Base-by-base conservation (phyloP, 2,888 invertebrate species). In the Macaria liturata region DNA sequence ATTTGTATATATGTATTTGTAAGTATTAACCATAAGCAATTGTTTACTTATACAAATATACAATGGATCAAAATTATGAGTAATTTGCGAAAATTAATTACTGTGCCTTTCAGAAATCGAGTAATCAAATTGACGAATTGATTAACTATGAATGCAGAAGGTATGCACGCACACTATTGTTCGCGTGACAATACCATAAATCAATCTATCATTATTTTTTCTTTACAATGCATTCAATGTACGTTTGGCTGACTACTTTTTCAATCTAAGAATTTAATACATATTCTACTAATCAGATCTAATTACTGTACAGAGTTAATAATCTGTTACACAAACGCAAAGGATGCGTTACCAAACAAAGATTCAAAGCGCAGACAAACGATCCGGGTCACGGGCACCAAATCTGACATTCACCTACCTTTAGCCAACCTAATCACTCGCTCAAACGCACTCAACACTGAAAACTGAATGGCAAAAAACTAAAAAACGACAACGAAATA, bases 391-490 rank as follows among this genome's bases (percentile, higher is more conserved):
- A 67, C 62, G 64, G 61, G 50, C 57, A 57, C 40, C n/a, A 51
- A 55, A 61, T 44, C 44, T 54, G 60, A 58, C 59, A 62, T 62
- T 61, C 58, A 67, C 67, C 54, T 67, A 67, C 66, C 66, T 56
- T 57, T 49, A 31, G 34, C 32, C 53, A 59, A 32, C n/a, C 49
- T 20, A 46, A 52, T 46, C 52, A 63, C 63, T 51, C 34, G 43
- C 37, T 32, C 37, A 61, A 48, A 49, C 63, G 59, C 63, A 63
- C 62, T 56, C 50, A 57, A 45, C 44, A 57, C 54, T 48, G 34
- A 59, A 53, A 60, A 52, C 40, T 8, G 8, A 46, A 57, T 4
- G 9, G 4, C 50, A 45, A 30, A 45, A 30, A 34, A 43, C 42
- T 46, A 32, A 51, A 47, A 46, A 42, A 54, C 4, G 34, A 37